phyloP scores from a whole-genome alignment of 2,113 vertebrate species.

The Nyctibius bracteatus region DNA sequence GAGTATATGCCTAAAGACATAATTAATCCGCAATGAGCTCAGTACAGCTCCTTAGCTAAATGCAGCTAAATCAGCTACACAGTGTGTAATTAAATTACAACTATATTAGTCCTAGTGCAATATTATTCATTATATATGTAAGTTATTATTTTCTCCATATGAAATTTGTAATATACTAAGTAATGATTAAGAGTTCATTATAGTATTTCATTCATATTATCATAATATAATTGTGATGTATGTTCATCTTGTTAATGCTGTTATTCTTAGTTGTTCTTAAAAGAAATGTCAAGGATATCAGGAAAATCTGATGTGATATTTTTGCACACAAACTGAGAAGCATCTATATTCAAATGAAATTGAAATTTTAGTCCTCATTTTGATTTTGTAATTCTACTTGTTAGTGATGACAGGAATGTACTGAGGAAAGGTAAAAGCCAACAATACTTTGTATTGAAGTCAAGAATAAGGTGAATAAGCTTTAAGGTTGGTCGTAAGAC shows the following conservation, averaged over 20 bases:
- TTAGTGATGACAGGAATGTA: not conserved
- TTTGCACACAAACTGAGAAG: not conserved
- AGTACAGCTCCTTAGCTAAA: slow-evolving; percentile 68
- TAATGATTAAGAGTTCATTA: slow-evolving; percentile 70
- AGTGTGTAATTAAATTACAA: slow-evolving; percentile 72
- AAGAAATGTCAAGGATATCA: slow-evolving; percentile 9
- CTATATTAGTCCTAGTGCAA: slow-evolving; percentile 58
- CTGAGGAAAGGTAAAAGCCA: not conserved
- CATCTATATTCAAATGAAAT: not conserved
- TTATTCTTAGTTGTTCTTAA: slow-evolving; percentile 23
- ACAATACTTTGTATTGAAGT: not conserved
- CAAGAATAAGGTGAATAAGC: not conserved
- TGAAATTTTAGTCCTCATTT: not conserved
- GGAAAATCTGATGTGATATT: not conserved
- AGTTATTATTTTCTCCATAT: slow-evolving; percentile 63
- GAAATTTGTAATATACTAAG: slow-evolving; percentile 64
- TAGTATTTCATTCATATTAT: slow-evolving; percentile 55
- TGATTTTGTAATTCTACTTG: not conserved
- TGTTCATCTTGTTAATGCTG: slow-evolving; percentile 53
- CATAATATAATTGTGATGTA: slow-evolving; percentile 59
- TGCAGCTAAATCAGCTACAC: slow-evolving; percentile 69
- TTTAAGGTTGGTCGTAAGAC: not conserved
- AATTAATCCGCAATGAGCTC: slow-evolving; percentile 64
- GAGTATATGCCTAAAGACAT: slow-evolving; percentile 54
- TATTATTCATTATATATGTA: slow-evolving; percentile 69